Evolutionary conservation across 2,888 invertebrate species (phyloP), one percentile per base, ranked within the genome.

Genomic region (Parnassius orleans): DNA sequence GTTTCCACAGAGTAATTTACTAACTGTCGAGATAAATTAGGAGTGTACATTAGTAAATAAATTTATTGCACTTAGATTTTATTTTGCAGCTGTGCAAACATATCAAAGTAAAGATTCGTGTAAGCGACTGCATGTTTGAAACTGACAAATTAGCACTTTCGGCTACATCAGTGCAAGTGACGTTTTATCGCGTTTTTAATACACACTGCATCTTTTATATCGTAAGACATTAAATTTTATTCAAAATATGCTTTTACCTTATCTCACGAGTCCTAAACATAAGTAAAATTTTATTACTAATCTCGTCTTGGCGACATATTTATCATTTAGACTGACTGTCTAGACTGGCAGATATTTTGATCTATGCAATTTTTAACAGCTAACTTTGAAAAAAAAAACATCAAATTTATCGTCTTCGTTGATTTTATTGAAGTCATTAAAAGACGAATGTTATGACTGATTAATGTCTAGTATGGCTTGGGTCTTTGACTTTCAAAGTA

Each of bases 91-190:
- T 88, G 87, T 81, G 69, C 76, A 81, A 87, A 88, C 76, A 65
- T 81, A 76, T 71, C 75, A 67, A 67, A 71, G 69, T 72, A 68
- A 74, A 73, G 74, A 72, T 72, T 74, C 76, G 77, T 80, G 83
- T 86, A 78, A 86, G 82, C 79, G 79, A 80, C 65, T 87, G 89
- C 87, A 88, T 84, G 81, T 87, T 84, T 84, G 80, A 82, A 82
- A 79, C 77, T 82, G 79, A 72, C 86, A 79, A 83, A 84, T 90
- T 90, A 87, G 74, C 90, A 86, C 86, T 74, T 80, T 79, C 74
- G 77, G 74, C 60, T 68, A 75, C 73, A 78, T 79, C 77, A 78
- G 79, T 79, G 79, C 79, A 81, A 76, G 75, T 78, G 75, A 71
- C 69, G 73, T 72, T 48, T 78, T 76, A 73, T 75, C 67, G 74